A percentile compares a stretch with the other conserved stretches of the same genome.
Evolutionary conservation across 2,797 vertebrate species (phyloP).

Genomic region (Rhinatrema bivittatum): DNA sequence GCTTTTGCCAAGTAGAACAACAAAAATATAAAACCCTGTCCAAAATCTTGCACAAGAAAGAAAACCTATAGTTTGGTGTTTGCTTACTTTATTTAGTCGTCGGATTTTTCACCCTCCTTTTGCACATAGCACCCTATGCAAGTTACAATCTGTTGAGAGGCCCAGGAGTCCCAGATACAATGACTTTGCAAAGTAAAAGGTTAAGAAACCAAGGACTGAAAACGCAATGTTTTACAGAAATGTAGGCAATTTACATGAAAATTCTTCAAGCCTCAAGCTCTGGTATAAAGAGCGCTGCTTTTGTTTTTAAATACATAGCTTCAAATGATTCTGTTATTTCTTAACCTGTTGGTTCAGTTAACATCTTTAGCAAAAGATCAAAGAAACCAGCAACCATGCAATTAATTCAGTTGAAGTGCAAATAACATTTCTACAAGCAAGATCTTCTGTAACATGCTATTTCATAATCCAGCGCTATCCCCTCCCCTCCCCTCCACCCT

Average conservation of each 20-base stretch:
- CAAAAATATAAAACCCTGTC: slow-evolving; percentile 13
- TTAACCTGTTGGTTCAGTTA: background rate
- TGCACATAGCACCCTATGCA: no score
- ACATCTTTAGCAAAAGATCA: slow-evolving; percentile 26
- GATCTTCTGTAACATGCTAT: no score
- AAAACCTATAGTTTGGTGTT: slow-evolving; percentile 6
- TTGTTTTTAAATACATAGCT: slow-evolving; percentile 17
- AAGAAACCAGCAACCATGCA: slow-evolving; percentile 2
- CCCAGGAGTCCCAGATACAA: slow-evolving; percentile 27
- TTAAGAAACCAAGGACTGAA: slow-evolving; percentile 18
- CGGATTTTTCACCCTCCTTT: no score
- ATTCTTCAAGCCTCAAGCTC: slow-evolving; percentile 9
- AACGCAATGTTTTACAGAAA: slow-evolving; percentile 15
- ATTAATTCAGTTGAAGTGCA: slow-evolving; percentile 16
- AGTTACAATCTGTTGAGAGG: slow-evolving; percentile 2
- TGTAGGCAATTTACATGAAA: background rate
- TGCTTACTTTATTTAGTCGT: no score
- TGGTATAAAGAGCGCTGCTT: background rate
- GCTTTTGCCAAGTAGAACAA: background rate
- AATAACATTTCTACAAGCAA: slow-evolving; percentile 7
- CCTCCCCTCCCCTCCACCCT: no score
- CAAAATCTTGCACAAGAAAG: slow-evolving; percentile 18
- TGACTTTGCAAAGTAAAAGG: slow-evolving; percentile 9
- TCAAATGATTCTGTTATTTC: slow-evolving; percentile 10
- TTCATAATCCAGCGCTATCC: no score